Percentiles rank a stretch among this genome's conserved stretches.
Evolutionary conservation across 1,140 invertebrate species (phyloP).

Genomic region (Apis florea): DNA sequence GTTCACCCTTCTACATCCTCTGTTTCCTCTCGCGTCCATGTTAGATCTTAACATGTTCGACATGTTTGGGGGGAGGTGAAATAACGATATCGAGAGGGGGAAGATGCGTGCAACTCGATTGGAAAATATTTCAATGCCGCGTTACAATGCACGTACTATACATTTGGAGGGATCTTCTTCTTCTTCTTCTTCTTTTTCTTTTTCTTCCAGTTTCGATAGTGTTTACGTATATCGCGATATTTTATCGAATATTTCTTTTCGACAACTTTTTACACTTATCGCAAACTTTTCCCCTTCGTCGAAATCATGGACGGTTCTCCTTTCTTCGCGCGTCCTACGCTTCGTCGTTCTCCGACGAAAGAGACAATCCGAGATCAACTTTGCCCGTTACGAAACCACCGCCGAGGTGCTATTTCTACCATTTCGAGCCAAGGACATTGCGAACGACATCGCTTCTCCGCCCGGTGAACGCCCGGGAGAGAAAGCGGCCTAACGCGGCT

Average conservation of each 20-base stretch:
- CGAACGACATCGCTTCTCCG: slow-evolving; percentile 15
- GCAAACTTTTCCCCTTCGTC: background rate
- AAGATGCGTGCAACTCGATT: too few relatives aligned
- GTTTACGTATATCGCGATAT: too few relatives aligned
- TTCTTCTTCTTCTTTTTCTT: too few relatives aligned
- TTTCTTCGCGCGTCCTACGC: background rate
- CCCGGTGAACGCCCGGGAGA: slow-evolving; percentile 2
- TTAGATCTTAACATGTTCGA: background rate
- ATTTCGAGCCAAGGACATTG: slow-evolving; percentile 10
- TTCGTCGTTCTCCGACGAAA: background rate
- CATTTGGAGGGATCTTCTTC: too few relatives aligned
- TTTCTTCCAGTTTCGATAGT: too few relatives aligned
- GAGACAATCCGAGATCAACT: slow-evolving; percentile 26
- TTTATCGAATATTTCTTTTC: too few relatives aligned
- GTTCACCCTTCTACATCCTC: background rate
- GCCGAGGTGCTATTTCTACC: slow-evolving; percentile 9
- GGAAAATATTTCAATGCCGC: too few relatives aligned
- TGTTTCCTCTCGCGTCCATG: background rate
- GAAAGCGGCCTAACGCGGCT: slow-evolving; percentile 11
- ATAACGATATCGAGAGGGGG: too few relatives aligned
- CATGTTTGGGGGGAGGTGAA: too few relatives aligned
- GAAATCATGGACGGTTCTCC: background rate
- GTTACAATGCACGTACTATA: too few relatives aligned
- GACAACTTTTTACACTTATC: background rate
- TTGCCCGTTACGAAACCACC: slow-evolving; percentile 23